Percentiles rank a stretch among this genome's conserved stretches.
Conservation (phyloP, 1,140 invertebrate species). For the Bombus picipes region DNA sequence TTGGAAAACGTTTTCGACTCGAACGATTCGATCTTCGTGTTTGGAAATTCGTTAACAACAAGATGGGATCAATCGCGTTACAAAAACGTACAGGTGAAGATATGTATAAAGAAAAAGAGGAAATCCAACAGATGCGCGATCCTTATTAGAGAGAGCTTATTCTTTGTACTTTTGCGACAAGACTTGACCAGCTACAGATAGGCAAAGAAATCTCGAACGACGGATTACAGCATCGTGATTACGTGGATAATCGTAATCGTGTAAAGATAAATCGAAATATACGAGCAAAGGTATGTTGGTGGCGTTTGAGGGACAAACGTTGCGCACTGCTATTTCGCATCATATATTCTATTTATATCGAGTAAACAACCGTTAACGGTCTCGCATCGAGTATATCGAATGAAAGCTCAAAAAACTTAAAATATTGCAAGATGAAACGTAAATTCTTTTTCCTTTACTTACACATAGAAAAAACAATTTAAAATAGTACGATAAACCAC, state of each 20-base stretch:
- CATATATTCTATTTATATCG: not conserved
- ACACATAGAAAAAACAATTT: slow-evolving; percentile 30
- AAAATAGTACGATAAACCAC: slow-evolving; percentile 36
- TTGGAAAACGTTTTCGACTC: no score
- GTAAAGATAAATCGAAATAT: not conserved
- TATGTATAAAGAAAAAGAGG: no score
- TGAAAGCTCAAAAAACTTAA: slow-evolving; percentile 36
- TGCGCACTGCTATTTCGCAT: not conserved
- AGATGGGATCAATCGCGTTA: not conserved
- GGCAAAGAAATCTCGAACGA: not conserved
- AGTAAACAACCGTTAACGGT: slow-evolving; percentile 34
- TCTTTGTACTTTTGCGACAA: not conserved
- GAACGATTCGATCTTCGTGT: not conserved
- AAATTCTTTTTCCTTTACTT: slow-evolving; percentile 8
- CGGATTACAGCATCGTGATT: not conserved
- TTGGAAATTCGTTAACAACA: not conserved
- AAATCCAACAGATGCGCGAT: not conserved
- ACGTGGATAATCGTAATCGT: not conserved
- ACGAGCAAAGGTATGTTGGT: not conserved
- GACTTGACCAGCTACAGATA: not conserved
- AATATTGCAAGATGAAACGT: slow-evolving; percentile 24
- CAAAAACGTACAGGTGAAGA: not conserved
- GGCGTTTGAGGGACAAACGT: not conserved
- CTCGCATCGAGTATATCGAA: slow-evolving; percentile 37
- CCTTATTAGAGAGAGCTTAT: slow-evolving; percentile 4